Evolutionary conservation across 2,113 vertebrate genomes (phyloP).

Genomic region (Carassius auratus): DNA sequence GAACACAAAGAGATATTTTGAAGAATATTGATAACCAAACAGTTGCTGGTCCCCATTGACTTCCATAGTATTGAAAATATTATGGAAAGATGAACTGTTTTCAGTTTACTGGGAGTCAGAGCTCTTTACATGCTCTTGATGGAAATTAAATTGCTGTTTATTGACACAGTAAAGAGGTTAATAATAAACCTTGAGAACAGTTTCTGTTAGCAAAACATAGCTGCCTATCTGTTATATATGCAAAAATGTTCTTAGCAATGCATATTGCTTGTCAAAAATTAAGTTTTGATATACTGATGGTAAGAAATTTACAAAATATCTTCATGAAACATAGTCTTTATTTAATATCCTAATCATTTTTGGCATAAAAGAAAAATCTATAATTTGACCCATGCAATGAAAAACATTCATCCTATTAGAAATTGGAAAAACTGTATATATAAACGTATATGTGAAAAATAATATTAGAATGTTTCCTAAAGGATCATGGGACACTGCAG

Average conservation of each 20-base stretch:
- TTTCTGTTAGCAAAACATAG: background rate
- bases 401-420: too few species aligned
- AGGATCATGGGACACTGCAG: background rate
- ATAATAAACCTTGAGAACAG: background rate
- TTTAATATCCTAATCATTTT: too few species aligned
- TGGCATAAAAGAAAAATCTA: too few species aligned
- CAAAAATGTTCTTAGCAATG: too few species aligned
- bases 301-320: too few species aligned
- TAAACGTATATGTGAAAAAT: too few species aligned
- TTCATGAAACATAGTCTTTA: too few species aligned
- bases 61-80: background rate
- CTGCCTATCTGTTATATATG: background rate
- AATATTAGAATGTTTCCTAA: background rate
- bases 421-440: too few species aligned
- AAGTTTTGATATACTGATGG: too few species aligned
- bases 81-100: background rate
- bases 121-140: background rate
- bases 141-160: background rate
- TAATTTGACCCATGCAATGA: too few species aligned
- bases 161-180: background rate
- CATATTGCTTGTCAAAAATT: too few species aligned
- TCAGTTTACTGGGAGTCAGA: background rate
- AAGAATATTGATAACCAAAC: background rate
- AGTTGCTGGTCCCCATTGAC: background rate
- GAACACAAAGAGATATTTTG: background rate